Evolutionary conservation across 1,140 invertebrate genomes (phyloP).

Genomic region (Penaeus indicus): DNA sequence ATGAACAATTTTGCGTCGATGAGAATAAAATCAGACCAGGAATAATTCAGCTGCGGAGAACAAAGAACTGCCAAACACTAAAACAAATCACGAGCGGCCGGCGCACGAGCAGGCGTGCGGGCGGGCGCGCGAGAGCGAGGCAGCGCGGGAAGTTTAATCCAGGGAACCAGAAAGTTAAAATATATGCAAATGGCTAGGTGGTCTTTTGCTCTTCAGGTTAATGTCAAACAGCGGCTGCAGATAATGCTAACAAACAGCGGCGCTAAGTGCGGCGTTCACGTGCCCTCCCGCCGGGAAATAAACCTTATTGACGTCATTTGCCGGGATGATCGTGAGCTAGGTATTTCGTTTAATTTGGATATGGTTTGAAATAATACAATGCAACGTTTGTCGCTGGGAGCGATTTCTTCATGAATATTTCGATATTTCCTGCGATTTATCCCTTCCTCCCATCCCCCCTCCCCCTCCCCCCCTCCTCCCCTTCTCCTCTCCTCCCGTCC

Average conservation of each 20-base stretch:
- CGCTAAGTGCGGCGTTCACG: not conserved
- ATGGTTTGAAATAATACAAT: conserved; percentile 38
- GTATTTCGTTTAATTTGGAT: conserved; percentile 43
- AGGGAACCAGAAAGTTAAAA: conserved; percentile 37
- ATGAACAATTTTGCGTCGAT: too few species aligned
- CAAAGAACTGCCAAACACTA: too few species aligned
- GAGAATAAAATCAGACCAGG: too few species aligned
- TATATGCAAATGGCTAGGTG: conserved; percentile 41
- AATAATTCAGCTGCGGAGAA: too few species aligned
- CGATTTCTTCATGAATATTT: not conserved
- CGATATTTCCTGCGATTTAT: too few species aligned
- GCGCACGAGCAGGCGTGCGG: not conserved
- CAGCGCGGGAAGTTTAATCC: conserved; percentile 39
- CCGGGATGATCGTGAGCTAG: not conserved
- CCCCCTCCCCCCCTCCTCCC: too few species aligned
- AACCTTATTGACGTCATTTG: not conserved
- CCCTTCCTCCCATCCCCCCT: too few species aligned
- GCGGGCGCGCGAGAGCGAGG: not conserved
- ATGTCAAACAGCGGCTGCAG: conserved; percentile 31
- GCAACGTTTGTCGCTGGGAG: conserved; percentile 24
- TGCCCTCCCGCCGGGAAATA: not conserved
- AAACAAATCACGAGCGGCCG: too few species aligned
- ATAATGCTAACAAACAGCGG: conserved; percentile 3
- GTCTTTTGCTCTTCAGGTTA: conserved; percentile 49
- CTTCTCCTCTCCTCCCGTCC: too few species aligned